These are phyloP conservation scores for Drosophila funebris DNA, from an alignment of 1,140 invertebrate species.

Conservation along the genomic window DNA sequence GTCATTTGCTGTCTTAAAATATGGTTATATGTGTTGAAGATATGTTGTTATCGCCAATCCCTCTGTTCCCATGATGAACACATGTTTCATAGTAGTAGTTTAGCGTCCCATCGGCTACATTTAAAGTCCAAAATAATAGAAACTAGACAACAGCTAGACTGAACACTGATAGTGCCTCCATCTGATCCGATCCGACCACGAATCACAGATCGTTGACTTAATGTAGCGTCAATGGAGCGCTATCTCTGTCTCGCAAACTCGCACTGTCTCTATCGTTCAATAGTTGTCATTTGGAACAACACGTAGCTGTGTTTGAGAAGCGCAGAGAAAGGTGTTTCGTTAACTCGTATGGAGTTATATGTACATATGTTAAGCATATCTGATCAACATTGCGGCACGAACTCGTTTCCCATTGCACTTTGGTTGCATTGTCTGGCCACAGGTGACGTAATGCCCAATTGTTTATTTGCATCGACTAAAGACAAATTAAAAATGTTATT, in stretches of 20 bases:
- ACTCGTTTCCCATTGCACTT: slow-evolving; percentile 23
- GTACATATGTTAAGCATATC: slow-evolving; percentile 4
- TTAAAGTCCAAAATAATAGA: slow-evolving; percentile 1
- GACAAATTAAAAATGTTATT: slow-evolving; percentile 1
- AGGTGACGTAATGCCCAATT: slow-evolving; percentile 34
- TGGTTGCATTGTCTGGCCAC: not conserved
- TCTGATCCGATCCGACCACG: not conserved
- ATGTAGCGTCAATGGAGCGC: not conserved
- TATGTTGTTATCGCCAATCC: not conserved
- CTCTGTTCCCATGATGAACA: not conserved
- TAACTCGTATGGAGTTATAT: not conserved
- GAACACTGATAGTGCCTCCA: not conserved
- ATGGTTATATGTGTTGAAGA: not conserved
- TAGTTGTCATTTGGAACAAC: not conserved
- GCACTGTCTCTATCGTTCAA: not conserved
- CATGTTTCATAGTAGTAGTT: not conserved
- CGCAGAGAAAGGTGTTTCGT: slow-evolving; percentile 3
- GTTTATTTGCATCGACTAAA: slow-evolving; percentile 18
- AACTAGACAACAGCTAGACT: slow-evolving; percentile 29
- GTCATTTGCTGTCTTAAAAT: slow-evolving; percentile 2
- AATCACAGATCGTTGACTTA: slow-evolving; percentile 2
- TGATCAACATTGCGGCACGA: slow-evolving; percentile 37
- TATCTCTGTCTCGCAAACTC: not conserved
- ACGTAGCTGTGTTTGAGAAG: slow-evolving; percentile 25
- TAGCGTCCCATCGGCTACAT: not conserved